phyloP scores from a whole-genome alignment of 2,113 vertebrate genomes.

The Pygoscelis antarcticus region DNA sequence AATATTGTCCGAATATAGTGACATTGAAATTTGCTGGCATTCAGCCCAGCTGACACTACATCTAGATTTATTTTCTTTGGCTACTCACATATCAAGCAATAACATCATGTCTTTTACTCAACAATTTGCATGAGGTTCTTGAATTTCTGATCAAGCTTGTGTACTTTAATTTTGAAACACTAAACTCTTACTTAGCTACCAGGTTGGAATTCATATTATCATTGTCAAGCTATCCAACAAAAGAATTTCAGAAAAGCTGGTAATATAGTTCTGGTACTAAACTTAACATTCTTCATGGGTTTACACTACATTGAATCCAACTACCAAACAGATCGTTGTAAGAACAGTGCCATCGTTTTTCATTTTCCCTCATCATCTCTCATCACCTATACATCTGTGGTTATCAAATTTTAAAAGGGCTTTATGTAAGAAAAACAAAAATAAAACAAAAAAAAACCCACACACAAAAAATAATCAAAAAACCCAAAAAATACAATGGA shows the following conservation, averaged over 20 bases:
- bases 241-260: constrained; percentile 40
- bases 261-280: constrained; percentile 60
- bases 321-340: constrained; percentile 34
- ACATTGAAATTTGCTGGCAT: constrained; percentile 47
- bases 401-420: constrained; percentile 79
- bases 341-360: constrained; percentile 56
- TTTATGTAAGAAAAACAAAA: constrained; percentile 78
- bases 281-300: constrained; percentile 38
- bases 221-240: constrained; percentile 44
- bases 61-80: constrained; percentile 15
- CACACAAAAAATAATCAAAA: background rate
- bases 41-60: constrained; percentile 42
- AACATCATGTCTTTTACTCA: constrained; percentile 25
- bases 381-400: constrained; percentile 50
- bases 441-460: background rate
- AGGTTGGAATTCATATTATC: constrained; percentile 47
- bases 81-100: constrained; percentile 68
- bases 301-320: constrained; percentile 59
- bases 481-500: background rate
- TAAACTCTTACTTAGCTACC: constrained; percentile 47
- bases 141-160: constrained; percentile 55
- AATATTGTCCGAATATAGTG: constrained; percentile 11
- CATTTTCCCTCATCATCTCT: constrained; percentile 33
- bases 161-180: constrained; percentile 57
- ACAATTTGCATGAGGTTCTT: constrained; percentile 47